phyloP scores from a whole-genome alignment of 2,797 vertebrate species.

The Hephaestus fuliginosus region DNA sequence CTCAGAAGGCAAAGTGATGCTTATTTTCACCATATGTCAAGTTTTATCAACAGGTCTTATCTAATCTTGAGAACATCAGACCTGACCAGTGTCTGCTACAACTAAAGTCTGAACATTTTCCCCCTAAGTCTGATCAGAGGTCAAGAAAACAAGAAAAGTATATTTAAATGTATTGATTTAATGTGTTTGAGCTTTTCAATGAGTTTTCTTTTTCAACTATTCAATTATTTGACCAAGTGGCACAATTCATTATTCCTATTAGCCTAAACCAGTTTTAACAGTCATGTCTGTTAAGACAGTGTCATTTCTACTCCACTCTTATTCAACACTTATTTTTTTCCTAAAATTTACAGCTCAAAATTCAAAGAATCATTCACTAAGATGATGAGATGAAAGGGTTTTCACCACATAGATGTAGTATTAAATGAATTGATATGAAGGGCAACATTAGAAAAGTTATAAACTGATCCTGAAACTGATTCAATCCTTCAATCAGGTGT shows the following conservation, averaged over 20 bases:
- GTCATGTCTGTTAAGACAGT: background rate
- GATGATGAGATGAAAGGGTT: background rate
- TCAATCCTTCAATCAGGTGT: background rate
- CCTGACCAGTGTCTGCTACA: too few relatives aligned
- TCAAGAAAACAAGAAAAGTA: background rate
- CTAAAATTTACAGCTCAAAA: background rate
- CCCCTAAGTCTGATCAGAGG: too few relatives aligned
- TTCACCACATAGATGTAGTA: background rate
- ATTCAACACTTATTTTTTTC: background rate
- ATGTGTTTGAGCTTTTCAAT: background rate
- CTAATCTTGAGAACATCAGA: too few relatives aligned
- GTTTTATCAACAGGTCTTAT: too few relatives aligned
- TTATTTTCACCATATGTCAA: background rate
- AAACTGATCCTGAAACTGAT: background rate
- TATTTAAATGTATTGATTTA: background rate
- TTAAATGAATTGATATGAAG: background rate
- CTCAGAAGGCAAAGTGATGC: too few relatives aligned
- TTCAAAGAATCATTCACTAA: background rate
- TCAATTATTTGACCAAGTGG: background rate
- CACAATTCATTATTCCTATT: background rate
- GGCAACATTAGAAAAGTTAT: background rate
- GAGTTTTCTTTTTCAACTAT: background rate
- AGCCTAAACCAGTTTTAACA: too few relatives aligned
- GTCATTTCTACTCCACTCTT: too few relatives aligned
- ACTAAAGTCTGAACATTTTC: too few relatives aligned